Evolutionary conservation across 2,113 vertebrate species (phyloP).

Genomic region (Eurypyga helias): DNA sequence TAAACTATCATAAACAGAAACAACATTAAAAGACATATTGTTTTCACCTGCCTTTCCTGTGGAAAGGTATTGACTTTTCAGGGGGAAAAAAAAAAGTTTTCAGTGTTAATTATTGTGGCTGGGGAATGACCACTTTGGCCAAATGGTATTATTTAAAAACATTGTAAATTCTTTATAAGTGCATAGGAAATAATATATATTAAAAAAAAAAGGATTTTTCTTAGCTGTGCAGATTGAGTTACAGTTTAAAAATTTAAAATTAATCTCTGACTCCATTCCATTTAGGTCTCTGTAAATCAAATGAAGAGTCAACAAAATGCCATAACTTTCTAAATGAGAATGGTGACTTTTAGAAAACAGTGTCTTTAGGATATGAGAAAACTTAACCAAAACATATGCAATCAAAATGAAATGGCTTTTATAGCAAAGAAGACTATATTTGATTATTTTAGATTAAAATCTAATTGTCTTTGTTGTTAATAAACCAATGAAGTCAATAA

Average conservation of each 20-base stretch:
- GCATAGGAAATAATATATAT: background rate
- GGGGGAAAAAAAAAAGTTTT: too few relatives aligned
- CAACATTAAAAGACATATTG: background rate
- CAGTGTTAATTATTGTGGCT: background rate
- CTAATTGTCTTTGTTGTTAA: background rate
- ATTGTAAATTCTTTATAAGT: background rate
- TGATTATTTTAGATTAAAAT: background rate
- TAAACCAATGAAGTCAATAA: background rate
- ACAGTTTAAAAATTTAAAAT: background rate
- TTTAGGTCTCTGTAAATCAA: background rate
- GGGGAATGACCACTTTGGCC: background rate
- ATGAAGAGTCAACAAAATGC: background rate
- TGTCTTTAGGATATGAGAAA: background rate
- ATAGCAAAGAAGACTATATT: background rate
- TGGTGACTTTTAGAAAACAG: background rate
- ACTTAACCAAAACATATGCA: background rate
- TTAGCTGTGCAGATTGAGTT: background rate
- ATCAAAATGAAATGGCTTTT: background rate
- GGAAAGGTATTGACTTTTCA: background rate
- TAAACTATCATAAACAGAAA: background rate
- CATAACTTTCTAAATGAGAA: background rate
- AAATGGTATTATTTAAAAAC: background rate
- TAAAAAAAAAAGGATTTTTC: background rate
- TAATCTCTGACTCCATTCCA: background rate
- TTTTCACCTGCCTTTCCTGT: background rate